phyloP scores from a whole-genome alignment of 2,888 invertebrate species.

The Podabrus alpinus region DNA sequence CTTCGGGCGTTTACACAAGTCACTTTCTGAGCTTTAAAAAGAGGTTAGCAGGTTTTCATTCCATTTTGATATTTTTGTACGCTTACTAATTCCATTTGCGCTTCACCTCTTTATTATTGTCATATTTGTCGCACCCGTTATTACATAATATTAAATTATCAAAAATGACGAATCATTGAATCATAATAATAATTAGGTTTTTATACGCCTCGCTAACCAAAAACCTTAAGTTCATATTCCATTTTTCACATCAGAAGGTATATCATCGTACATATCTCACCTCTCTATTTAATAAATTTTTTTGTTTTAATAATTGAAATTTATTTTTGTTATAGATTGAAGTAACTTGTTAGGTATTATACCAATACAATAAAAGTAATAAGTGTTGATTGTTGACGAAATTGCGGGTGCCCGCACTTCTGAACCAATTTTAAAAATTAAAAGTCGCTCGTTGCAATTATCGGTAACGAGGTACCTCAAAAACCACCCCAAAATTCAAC shows the following conservation, averaged over 20 bases:
- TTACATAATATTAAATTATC: not conserved
- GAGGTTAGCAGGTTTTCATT: not conserved
- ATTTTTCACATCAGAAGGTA: slow-evolving; percentile 2
- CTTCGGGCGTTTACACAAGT: not conserved
- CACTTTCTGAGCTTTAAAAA: not conserved
- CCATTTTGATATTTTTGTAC: slow-evolving; percentile 20
- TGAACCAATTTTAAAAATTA: slow-evolving; percentile 20
- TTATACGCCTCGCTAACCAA: slow-evolving; percentile 22
- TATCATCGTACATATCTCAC: slow-evolving; percentile 48
- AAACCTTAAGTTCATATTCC: slow-evolving; percentile 1
- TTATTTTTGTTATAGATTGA: slow-evolving; percentile 43
- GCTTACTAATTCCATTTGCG: slow-evolving; percentile 15
- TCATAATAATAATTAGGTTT: slow-evolving; percentile 8
- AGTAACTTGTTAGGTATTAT: slow-evolving; percentile 43
- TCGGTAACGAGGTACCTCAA: not conserved
- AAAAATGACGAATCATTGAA: slow-evolving; percentile 11
- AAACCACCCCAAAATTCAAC: slow-evolving; percentile 1
- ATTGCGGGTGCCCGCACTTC: slow-evolving; percentile 29
- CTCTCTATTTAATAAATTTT: slow-evolving; percentile 44
- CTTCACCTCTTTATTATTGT: slow-evolving; percentile 6
- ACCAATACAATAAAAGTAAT: slow-evolving; percentile 43
- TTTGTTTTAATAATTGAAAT: slow-evolving; percentile 48
- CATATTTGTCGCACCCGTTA: not conserved
- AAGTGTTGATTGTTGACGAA: slow-evolving; percentile 48
- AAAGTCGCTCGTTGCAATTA: not conserved